Evolutionary conservation across 2,113 vertebrate species (phyloP), one percentile per base, ranked within the genome.

Genomic region (Oncorhynchus keta): DNA sequence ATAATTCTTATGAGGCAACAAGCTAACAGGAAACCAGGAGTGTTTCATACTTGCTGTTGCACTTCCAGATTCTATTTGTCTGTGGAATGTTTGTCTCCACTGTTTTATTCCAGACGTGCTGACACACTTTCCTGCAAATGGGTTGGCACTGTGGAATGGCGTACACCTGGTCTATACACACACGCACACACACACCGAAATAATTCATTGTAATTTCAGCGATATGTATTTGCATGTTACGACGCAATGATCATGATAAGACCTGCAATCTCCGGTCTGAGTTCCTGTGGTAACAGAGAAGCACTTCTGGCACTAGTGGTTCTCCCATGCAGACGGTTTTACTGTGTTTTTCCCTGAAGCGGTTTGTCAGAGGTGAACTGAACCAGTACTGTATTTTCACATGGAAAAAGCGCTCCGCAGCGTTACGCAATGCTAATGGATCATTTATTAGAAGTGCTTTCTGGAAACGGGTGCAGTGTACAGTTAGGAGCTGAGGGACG

Each of bases 51-150:
- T 72, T 62, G 59, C 20, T 4, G 3, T 30, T 16, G 11, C 65
- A 4, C 22, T 77, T 76, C 35, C 69, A 78, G 82, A 78, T 81
- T 84, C n/a, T 67, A 77, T 65, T 72, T 70, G 57, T 81, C 68
- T 72, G 57, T 82, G 82, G 87, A 87, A 89, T 82, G 85, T 78
- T 66, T 65, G 8, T 59, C 76, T 81, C 64, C 66, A 78, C 7
- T 22, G 51, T 5, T 65, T 79, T 70, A 69, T 74, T 74, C 72
- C 86, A 90, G 85, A 87, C 86, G 8, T 78, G 81, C 81, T 88
- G 85, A 89, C 88, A 91, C 91, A 86, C 83, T 91, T 92, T 84
- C 59, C 48, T 83, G 73, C 81, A 86, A 79, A 68, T 75, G 83
- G 79, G 84, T 85, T 76, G 11, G 70, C 75, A 70, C 71, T 20